Base-by-base conservation (phyloP, 1,140 invertebrate genomes). In the Parasteatoda tepidariorum region DNA sequence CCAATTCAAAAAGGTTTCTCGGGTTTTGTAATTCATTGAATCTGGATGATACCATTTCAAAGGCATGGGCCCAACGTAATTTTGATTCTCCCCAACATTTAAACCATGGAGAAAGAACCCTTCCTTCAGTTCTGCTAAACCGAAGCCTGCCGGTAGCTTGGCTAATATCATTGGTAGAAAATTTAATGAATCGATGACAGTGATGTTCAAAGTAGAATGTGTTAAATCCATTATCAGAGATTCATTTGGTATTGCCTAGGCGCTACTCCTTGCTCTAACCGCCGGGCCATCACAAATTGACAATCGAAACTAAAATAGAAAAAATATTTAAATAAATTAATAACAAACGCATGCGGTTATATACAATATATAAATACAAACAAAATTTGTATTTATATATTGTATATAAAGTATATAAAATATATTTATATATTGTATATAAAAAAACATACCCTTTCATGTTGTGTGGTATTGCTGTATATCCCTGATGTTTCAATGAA, bases 91-190 rank as follows among this genome's bases (percentile, higher is more conserved):
- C 48, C 2, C n/a, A 3, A 9, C 26, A 15, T 85, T 85, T 31
- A 85, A 85, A 3, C 62, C 34, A 48, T 82, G 75, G 28, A 64
- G 64, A 41, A 85, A 85, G 57, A 71, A 82, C 2, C 74, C 74
- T 64, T 82, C 61, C 31, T 41, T 64, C 26, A 71, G 22, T 57
- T 79, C 75, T 11, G 26, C 28, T 2, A 82, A 15, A 18, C 34
- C 38, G 68, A 85, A 85, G 15, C 48, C 38, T 22, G 22, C 59
- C 11, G 73, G 73, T 4, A 85, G 33, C 26, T 57, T 28, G 13
- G 83, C n/a, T 11, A 78, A 24, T 11, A 48, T 22, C 84, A 85
- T 83, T 18, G 81, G 84, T 2, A 85, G 31, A 74, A 85, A 85
- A 67, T 84, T 79, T 18, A n/a, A 70, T 0, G 15, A 70, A 62